These are phyloP conservation scores for Therioaphis trifolii DNA, from an alignment of 2,888 invertebrate genomes.

Conservation along the genomic window DNA sequence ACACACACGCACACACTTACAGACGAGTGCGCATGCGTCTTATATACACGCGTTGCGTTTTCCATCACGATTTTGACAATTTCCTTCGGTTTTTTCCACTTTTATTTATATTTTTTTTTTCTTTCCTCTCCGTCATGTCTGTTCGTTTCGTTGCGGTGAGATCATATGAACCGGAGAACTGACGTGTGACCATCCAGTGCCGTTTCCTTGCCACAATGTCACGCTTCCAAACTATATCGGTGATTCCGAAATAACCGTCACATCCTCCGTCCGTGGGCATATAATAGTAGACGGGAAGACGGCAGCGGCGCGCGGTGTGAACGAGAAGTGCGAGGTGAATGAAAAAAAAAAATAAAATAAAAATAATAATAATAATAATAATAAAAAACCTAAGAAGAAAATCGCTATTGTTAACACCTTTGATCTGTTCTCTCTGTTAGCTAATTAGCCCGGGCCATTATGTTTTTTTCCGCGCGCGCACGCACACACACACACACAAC, in stretches of 20 bases:
- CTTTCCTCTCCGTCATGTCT: neutral
- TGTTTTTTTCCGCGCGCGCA: constrained; percentile 47
- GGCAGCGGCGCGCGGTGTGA: neutral
- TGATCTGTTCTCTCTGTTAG: constrained; percentile 53
- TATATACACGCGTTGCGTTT: constrained; percentile 2
- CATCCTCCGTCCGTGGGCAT: constrained; percentile 51
- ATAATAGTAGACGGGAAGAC: constrained; percentile 21
- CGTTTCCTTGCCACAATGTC: constrained; percentile 61
- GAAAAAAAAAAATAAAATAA: constrained; percentile 12
- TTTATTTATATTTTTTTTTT: neutral
- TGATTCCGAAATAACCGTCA: constrained; percentile 62
- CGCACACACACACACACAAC: constrained; percentile 10
- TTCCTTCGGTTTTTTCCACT: constrained; percentile 29
- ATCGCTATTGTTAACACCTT: constrained; percentile 62
- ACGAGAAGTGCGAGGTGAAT: constrained; percentile 33
- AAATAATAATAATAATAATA: constrained; percentile 14
- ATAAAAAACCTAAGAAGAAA: constrained; percentile 52
- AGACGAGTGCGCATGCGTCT: neutral
- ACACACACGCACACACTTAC: neutral
- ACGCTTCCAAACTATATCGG: constrained; percentile 62
- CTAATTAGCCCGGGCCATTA: constrained; percentile 51
- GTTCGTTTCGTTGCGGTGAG: constrained; percentile 58
- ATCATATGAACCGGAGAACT: constrained; percentile 61
- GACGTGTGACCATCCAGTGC: constrained; percentile 62
- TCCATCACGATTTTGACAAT: constrained; percentile 45